A percentile compares a stretch with the other conserved stretches of the same genome.
phyloP scores from a whole-genome alignment of 2,888 invertebrate genomes.

The Thymelicus lineola region DNA sequence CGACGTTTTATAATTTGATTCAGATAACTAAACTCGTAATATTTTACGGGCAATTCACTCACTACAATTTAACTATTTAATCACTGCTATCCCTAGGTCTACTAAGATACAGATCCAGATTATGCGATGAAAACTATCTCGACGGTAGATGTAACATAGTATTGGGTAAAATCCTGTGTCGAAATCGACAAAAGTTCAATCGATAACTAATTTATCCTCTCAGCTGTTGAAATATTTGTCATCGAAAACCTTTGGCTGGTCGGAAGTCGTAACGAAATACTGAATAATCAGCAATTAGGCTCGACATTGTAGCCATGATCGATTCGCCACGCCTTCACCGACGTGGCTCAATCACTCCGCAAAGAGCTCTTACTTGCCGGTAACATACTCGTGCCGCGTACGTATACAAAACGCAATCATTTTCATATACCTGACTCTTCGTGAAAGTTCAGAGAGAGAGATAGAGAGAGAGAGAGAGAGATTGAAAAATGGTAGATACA shows the following conservation, averaged over 20 bases:
- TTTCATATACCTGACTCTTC: neutral
- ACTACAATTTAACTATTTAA: no score
- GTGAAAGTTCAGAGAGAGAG: no score
- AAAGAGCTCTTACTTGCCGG: neutral
- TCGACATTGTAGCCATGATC: constrained; percentile 37
- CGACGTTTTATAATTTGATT: constrained; percentile 15
- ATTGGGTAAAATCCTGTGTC: neutral
- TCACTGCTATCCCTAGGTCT: no score
- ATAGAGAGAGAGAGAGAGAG: no score
- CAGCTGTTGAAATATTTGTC: neutral
- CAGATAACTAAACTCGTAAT: neutral
- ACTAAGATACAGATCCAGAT: no score
- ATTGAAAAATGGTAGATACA: no score
- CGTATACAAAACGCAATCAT: neutral
- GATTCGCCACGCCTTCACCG: constrained; percentile 35
- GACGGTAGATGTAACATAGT: no score
- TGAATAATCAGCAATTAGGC: constrained; percentile 39
- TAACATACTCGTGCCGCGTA: neutral
- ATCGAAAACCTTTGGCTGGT: neutral
- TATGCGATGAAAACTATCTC: no score
- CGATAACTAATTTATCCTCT: neutral
- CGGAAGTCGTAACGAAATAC: constrained; percentile 6
- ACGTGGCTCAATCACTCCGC: constrained; percentile 8
- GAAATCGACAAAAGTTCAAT: neutral
- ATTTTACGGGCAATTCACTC: no score